These are phyloP conservation scores for Cinara cedri DNA, from an alignment of 2,888 invertebrate species.

Conservation along the genomic window DNA sequence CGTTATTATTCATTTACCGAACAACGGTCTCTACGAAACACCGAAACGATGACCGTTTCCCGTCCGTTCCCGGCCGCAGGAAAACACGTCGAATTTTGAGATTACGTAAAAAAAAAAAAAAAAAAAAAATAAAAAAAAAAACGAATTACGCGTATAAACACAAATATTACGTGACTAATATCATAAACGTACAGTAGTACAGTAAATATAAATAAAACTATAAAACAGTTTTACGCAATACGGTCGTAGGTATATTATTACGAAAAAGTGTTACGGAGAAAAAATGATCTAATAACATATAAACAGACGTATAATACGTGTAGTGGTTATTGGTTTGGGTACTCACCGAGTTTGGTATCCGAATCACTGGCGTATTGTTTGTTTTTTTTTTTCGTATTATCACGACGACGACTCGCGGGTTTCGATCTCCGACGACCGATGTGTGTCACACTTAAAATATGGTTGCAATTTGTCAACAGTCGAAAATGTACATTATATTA, in stretches of 20 bases:
- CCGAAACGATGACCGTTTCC: too few species aligned
- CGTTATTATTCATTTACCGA: too few species aligned
- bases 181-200: too few species aligned
- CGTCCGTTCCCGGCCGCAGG: background rate
- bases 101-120: background rate
- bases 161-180: conserved; percentile 6
- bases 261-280: background rate
- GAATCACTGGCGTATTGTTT: background rate
- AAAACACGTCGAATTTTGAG: conserved; percentile 5
- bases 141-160: conserved; percentile 8
- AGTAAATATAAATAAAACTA: too few species aligned
- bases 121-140: background rate
- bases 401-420: background rate
- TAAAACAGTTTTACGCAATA: too few species aligned
- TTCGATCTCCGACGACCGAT: background rate
- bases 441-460: conserved; percentile 15
- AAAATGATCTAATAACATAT: too few species aligned
- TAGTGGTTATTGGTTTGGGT: too few species aligned
- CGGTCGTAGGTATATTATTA: background rate
- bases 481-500: too few species aligned
- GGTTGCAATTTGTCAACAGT: background rate
- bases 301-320: too few species aligned
- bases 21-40: too few species aligned
- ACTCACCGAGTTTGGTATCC: conserved; percentile 41
- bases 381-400: background rate